phyloP scores from a whole-genome alignment of 2,797 vertebrate species.

The Falco berigora region DNA sequence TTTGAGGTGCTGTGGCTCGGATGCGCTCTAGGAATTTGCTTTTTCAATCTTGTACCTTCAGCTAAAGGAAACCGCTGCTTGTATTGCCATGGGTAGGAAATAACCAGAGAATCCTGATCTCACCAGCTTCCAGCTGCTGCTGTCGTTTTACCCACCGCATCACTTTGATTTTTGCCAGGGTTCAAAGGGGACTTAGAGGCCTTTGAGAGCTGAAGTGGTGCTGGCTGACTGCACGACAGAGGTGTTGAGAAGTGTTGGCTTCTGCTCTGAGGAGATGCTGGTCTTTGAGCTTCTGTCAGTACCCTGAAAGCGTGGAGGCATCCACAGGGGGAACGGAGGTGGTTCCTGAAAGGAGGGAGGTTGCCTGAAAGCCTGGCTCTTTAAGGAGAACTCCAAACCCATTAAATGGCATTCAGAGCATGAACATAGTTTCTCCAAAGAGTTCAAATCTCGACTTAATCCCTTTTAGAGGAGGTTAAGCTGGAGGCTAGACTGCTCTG shows the following conservation, averaged over 20 bases:
- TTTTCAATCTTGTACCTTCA: neutral
- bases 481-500: neutral
- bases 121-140: neutral
- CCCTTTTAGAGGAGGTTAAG: neutral
- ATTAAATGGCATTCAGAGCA: rapidly evolving
- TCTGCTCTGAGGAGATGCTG: neutral
- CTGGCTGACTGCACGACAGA: neutral
- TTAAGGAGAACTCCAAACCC: neutral
- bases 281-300: neutral
- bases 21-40: neutral
- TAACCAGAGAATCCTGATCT: neutral
- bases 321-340: neutral
- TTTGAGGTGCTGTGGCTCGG: neutral
- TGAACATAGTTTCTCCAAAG: rapidly evolving
- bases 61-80: neutral
- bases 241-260: rapidly evolving
- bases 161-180: neutral
- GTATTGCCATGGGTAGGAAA: neutral
- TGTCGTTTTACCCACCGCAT: rapidly evolving
- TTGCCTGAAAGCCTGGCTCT: rapidly evolving
- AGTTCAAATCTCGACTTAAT: neutral
- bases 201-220: neutral
- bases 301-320: rapidly evolving
- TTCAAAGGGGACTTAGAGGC: neutral
- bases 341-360: neutral